A percentile compares a stretch with the other conserved stretches of the same genome.
These are phyloP conservation scores for Neosalanx taihuensis DNA, from an alignment of 2,797 vertebrate genomes.

Conservation along the genomic window DNA sequence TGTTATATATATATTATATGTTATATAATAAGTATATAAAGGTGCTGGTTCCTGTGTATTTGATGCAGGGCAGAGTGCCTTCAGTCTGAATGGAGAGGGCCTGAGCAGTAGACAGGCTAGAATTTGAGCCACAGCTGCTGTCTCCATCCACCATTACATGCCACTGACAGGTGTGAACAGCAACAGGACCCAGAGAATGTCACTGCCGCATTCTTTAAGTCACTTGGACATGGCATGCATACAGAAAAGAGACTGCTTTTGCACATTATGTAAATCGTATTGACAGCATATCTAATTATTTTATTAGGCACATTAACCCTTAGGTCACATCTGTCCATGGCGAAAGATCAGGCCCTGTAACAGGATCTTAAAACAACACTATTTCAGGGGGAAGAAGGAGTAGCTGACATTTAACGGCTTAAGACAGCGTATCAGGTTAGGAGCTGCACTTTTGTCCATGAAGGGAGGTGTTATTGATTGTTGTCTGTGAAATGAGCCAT, in stretches of 20 bases:
- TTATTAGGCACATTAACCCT: conserved; percentile 72
- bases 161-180: conserved; percentile 75
- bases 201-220: conserved; percentile 60
- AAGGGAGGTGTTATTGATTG: conserved; percentile 52
- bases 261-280: conserved; percentile 74
- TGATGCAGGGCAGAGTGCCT: not conserved
- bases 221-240: conserved; percentile 51
- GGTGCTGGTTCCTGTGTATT: not conserved
- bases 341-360: conserved; percentile 39
- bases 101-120: conserved; percentile 35
- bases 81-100: conserved; percentile 34
- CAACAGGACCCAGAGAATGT: conserved; percentile 67
- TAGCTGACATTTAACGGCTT: conserved; percentile 49
- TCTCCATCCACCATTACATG: conserved; percentile 32
- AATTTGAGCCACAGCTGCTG: conserved; percentile 63
- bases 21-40: conserved; percentile 6
- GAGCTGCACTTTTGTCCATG: conserved; percentile 47
- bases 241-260: conserved; percentile 57
- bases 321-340: conserved; percentile 63
- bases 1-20: not conserved
- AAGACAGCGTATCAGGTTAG: conserved; percentile 51
- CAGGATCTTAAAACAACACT: conserved; percentile 26
- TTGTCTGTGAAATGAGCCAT: conserved; percentile 25
- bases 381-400: conserved; percentile 39
- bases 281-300: conserved; percentile 76